These are phyloP conservation scores for Drosophila nigricruria DNA, from an alignment of 2,888 invertebrate species.

Conservation along the genomic window DNA sequence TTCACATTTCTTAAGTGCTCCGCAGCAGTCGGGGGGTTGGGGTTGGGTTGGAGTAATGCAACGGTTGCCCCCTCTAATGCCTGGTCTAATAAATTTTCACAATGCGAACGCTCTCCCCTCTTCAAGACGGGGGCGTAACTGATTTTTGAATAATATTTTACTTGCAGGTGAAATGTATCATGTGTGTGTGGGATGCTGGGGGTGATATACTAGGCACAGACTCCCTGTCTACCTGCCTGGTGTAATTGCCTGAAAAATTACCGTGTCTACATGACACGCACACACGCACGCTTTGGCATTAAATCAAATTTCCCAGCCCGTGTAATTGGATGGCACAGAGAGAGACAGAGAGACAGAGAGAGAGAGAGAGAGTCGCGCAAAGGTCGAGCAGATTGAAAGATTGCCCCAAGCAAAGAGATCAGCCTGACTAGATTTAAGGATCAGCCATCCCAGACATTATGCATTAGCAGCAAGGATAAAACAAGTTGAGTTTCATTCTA, in stretches of 20 bases:
- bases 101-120: constrained; percentile 32
- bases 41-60: constrained; percentile 31
- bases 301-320: constrained; percentile 67
- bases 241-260: constrained; percentile 79
- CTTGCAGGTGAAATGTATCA: constrained; percentile 74
- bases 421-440: neutral
- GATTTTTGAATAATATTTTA: constrained; percentile 81
- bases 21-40: neutral
- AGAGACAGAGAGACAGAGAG: neutral
- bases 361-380: constrained; percentile 1
- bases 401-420: neutral
- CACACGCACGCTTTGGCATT: constrained; percentile 68
- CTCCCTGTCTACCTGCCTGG: constrained; percentile 9
- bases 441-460: neutral
- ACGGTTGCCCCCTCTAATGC: constrained; percentile 46
- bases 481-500: neutral
- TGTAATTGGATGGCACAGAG: constrained; percentile 38
- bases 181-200: constrained; percentile 36
- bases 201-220: constrained; percentile 8
- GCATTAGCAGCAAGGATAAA: neutral
- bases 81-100: constrained; percentile 58
- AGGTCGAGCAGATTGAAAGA: neutral
- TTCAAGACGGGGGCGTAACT: constrained; percentile 55
- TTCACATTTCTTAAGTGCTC: constrained; percentile 57
- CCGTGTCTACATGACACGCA: constrained; percentile 78